Percentiles rank a stretch among this genome's conserved stretches.
phyloP scores from a whole-genome alignment of 92 coral and sea anemone species.

The Pocillopora grandis region DNA sequence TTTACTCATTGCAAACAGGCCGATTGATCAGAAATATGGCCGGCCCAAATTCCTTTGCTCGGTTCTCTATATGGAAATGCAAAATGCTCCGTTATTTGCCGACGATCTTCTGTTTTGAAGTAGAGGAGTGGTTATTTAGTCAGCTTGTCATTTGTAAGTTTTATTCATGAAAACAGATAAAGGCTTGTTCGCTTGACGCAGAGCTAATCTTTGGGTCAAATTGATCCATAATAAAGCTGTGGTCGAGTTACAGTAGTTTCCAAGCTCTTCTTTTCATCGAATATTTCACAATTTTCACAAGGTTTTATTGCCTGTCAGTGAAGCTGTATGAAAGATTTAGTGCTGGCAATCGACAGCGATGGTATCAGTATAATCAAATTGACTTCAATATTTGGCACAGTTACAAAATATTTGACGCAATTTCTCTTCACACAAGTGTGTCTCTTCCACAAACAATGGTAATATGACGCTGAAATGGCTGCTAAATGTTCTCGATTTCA shows the following conservation, averaged over 20 bases:
- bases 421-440: too few species aligned
- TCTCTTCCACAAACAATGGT: too few species aligned
- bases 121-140: neutral
- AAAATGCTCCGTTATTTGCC: neutral
- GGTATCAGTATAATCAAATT: neutral
- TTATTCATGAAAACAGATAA: neutral
- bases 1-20: slow-evolving; percentile 12
- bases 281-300: slow-evolving; percentile 9
- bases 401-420: too few species aligned
- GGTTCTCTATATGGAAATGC: neutral
- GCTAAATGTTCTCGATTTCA: too few species aligned
- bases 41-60: slow-evolving; percentile 16
- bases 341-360: neutral
- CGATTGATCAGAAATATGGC: slow-evolving; percentile 4
- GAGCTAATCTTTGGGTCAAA: slow-evolving; percentile 5
- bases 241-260: slow-evolving; percentile 2
- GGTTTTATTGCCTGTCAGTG: slow-evolving; percentile 18
- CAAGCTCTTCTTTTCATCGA: neutral
- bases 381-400: too few species aligned
- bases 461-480: too few species aligned
- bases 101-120: neutral
- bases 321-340: slow-evolving; percentile 12
- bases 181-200: neutral
- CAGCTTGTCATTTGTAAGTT: neutral
- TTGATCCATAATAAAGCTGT: slow-evolving; percentile 8